phyloP scores from a whole-genome alignment of 2,113 vertebrate genomes.

The Pongo pygmaeus region DNA sequence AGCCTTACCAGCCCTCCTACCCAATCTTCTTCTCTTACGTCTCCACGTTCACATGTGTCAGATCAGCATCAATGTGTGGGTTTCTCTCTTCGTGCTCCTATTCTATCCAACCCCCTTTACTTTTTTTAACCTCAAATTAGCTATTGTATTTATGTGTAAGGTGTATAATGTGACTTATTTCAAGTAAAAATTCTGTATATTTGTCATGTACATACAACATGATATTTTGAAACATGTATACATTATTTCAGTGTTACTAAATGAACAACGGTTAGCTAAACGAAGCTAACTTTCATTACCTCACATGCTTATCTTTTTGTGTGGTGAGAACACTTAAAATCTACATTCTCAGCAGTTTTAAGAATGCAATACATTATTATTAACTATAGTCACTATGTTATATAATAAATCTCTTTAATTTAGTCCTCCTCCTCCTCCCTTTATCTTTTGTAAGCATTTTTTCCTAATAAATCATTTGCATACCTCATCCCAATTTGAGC shows the following conservation, averaged over 20 bases:
- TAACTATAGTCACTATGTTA: neutral
- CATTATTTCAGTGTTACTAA: neutral
- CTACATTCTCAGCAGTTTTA: neutral
- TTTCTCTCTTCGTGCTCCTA: neutral
- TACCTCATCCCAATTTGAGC: neutral
- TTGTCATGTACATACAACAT: neutral
- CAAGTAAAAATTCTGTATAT: neutral
- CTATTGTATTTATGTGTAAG: neutral
- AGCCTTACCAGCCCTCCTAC: neutral
- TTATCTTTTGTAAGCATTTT: neutral
- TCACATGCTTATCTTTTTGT: neutral
- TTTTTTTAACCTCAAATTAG: neutral
- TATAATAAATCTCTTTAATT: too few relatives aligned
- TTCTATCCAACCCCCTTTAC: neutral
- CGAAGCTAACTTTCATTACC: neutral
- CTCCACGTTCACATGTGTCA: neutral
- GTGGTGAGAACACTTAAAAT: neutral
- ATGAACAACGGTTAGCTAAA: neutral
- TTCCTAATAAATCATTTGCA: neutral
- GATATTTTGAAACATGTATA: neutral
- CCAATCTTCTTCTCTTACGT: neutral
- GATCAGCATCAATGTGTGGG: neutral
- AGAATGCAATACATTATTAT: neutral
- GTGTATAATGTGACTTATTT: neutral
- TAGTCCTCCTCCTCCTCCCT: rapidly evolving